These are phyloP conservation scores for Zaprionus ornatus DNA, from an alignment of 1,140 invertebrate species.

Conservation along the genomic window DNA sequence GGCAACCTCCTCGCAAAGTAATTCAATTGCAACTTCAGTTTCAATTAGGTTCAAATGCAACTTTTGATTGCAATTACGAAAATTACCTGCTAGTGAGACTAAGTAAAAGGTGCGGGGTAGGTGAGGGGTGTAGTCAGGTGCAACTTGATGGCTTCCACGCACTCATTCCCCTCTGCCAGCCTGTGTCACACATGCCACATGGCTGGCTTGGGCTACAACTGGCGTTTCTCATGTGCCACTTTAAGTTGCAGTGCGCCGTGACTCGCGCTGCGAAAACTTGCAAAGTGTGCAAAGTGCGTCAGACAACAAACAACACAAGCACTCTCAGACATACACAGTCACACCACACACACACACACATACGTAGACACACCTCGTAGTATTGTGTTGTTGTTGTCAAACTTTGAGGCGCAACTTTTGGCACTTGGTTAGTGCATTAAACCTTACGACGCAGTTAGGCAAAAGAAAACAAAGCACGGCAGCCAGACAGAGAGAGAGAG, in stretches of 20 bases:
- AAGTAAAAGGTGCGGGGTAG: too few relatives aligned
- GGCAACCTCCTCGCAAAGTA: constrained; percentile 3
- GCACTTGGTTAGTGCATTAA: constrained; percentile 51
- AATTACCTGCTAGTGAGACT: neutral
- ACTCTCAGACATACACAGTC: neutral
- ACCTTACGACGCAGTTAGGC: constrained; percentile 34
- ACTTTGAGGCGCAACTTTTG: constrained; percentile 43
- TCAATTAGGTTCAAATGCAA: constrained; percentile 23
- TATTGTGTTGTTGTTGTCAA: neutral
- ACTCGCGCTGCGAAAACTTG: neutral
- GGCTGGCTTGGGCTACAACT: neutral
- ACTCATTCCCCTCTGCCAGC: neutral
- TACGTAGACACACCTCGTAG: neutral
- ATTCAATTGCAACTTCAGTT: constrained; percentile 29
- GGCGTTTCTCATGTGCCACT: constrained; percentile 35
- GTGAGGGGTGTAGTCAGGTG: neutral
- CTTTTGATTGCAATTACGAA: constrained; percentile 15
- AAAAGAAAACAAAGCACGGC: neutral
- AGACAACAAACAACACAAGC: constrained; percentile 1
- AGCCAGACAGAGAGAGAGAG: neutral
- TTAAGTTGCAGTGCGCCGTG: constrained; percentile 31
- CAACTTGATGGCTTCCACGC: constrained; percentile 1
- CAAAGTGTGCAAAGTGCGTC: constrained; percentile 1
- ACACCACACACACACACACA: neutral
- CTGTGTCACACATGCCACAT: constrained; percentile 8